Conservation (phyloP, 1,140 invertebrate species). For the Hirudo medicinalis region DNA sequence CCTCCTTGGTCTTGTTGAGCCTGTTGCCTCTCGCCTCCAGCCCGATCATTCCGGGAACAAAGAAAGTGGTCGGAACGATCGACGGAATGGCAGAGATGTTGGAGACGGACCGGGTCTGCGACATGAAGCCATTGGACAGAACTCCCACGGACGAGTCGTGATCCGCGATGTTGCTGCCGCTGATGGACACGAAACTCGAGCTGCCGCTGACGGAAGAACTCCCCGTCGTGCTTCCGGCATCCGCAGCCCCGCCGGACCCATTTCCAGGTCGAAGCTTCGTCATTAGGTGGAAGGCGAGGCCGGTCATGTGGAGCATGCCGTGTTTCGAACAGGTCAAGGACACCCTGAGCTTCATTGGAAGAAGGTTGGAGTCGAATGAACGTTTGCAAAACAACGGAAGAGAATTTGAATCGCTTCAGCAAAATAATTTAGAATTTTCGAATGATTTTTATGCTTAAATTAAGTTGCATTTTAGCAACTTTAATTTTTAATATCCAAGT, state of each 20-base stretch:
- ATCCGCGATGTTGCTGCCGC: neutral
- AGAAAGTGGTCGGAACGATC: constrained; percentile 31
- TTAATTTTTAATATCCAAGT: too few relatives aligned
- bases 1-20: constrained; percentile 39
- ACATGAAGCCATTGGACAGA: neutral
- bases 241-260: neutral
- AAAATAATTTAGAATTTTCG: too few relatives aligned
- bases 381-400: neutral
- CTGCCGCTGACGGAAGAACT: neutral
- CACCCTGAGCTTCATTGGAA: too few relatives aligned
- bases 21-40: constrained; percentile 41
- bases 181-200: neutral
- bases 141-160: neutral
- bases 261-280: too few relatives aligned
- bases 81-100: neutral
- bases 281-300: too few relatives aligned
- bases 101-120: too few relatives aligned
- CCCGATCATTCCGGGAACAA: constrained; percentile 39
- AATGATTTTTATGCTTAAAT: too few relatives aligned
- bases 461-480: too few relatives aligned
- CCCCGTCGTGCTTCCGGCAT: neutral
- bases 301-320: too few relatives aligned
- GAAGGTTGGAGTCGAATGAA: constrained; percentile 10
- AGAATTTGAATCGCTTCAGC: too few relatives aligned
- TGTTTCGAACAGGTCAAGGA: too few relatives aligned